Conservation (phyloP, 2,888 invertebrate genomes). For the Drosophila subquinaria region DNA sequence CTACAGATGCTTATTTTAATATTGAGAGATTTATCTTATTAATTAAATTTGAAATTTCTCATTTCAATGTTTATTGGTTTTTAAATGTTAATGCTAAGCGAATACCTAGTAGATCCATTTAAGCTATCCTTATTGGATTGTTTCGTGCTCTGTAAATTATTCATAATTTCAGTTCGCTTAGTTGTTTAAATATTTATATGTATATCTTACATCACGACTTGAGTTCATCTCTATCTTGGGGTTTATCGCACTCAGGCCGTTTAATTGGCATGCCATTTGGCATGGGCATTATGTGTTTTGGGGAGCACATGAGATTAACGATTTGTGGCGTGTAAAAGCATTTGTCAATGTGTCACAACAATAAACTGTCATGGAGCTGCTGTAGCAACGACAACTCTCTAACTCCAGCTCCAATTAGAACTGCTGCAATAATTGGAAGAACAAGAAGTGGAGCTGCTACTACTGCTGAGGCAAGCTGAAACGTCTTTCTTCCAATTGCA, state of each 20-base stretch:
- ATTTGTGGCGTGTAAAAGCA: conserved; percentile 74
- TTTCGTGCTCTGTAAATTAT: not conserved
- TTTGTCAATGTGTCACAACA: conserved; percentile 77
- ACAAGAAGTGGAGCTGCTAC: not conserved
- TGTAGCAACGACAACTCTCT: conserved; percentile 3
- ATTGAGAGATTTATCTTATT: no score
- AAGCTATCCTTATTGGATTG: no score
- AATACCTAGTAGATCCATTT: no score
- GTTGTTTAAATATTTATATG: not conserved
- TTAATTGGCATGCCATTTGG: conserved; percentile 73
- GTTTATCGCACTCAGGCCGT: conserved; percentile 22
- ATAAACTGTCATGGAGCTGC: conserved; percentile 57
- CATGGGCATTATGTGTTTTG: conserved; percentile 50
- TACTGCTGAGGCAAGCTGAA: conserved; percentile 39
- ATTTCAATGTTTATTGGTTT: no score
- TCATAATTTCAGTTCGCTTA: not conserved
- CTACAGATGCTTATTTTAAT: no score
- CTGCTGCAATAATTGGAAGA: conserved; percentile 31
- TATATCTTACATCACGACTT: not conserved
- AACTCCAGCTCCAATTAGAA: conserved; percentile 5
- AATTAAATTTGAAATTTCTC: no score
- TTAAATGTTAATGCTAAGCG: no score
- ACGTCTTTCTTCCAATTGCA: conserved; percentile 43
- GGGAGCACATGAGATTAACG: conserved; percentile 60
- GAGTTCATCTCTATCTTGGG: conserved; percentile 31